Conservation (phyloP, 2,113 vertebrate species). For the Hyperoodon ampullatus region DNA sequence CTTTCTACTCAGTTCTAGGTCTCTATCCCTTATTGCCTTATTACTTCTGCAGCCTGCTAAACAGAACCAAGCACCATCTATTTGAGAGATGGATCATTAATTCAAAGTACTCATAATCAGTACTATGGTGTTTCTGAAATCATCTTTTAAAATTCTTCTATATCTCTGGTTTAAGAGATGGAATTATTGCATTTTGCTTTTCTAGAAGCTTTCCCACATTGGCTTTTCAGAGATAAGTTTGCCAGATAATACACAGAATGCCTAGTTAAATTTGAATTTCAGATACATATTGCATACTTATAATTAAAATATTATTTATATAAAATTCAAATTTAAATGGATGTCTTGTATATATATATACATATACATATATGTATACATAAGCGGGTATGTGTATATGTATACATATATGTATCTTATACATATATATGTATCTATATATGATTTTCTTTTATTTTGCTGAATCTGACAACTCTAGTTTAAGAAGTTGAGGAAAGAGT, state of each 20-base stretch:
- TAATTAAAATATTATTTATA: not conserved
- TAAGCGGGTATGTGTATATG: not conserved
- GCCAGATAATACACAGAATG: not conserved
- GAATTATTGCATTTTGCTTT: not conserved
- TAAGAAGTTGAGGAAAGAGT: not conserved
- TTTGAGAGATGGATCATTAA: not conserved
- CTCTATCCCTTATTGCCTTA: not conserved
- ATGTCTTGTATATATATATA: not conserved
- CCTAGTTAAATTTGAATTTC: conserved; percentile 4
- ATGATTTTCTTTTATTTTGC: not conserved
- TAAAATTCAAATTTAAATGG: not conserved
- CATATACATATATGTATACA: no score
- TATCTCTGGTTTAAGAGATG: not conserved
- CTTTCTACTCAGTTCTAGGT: not conserved
- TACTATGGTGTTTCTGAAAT: not conserved
- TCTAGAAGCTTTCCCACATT: not conserved
- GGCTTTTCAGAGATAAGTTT: not conserved
- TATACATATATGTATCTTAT: not conserved
- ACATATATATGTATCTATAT: not conserved
- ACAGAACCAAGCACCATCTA: not conserved
- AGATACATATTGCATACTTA: not conserved
- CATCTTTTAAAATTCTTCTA: not conserved
- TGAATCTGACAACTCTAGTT: not conserved
- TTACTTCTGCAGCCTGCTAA: not conserved
- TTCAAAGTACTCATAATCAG: not conserved